These are phyloP conservation scores for Pollenia angustigena DNA, from an alignment of 2,888 invertebrate species.

Conservation along the genomic window DNA sequence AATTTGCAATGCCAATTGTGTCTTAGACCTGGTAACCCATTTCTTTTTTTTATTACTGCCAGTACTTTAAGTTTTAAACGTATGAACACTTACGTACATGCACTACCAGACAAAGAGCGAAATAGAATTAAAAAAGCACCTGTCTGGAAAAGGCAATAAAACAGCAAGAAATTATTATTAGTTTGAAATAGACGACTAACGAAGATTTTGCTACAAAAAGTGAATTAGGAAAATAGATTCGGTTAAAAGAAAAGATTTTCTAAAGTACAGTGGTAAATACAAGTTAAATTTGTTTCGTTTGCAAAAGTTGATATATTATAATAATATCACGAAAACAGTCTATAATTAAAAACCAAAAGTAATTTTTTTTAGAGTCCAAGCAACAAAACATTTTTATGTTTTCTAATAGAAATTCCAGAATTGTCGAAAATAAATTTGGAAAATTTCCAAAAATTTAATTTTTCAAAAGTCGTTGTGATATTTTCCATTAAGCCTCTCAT, in stretches of 20 bases:
- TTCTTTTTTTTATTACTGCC: constrained; percentile 40
- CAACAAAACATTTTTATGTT: no score
- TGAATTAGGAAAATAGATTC: constrained; percentile 41
- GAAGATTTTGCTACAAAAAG: constrained; percentile 9
- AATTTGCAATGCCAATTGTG: constrained; percentile 36
- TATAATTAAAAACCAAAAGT: no score
- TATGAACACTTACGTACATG: constrained; percentile 2
- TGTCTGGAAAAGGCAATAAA: constrained; percentile 50
- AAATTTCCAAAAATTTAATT: no score
- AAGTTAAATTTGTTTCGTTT: no score
- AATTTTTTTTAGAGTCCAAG: no score
- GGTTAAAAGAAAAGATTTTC: background rate
- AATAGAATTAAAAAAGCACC: constrained; percentile 21
- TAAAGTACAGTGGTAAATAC: background rate
- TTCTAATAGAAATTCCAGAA: no score
- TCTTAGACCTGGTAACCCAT: constrained; percentile 56
- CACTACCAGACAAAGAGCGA: constrained; percentile 14
- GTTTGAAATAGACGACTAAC: constrained; percentile 1
- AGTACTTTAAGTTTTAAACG: background rate
- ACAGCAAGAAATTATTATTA: constrained; percentile 1
- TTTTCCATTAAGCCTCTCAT: no score
- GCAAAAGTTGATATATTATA: no score
- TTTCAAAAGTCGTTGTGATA: no score
- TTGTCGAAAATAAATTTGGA: no score
- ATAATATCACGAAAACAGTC: no score